Conservation (phyloP, 2,888 invertebrate species). For the Drosophila pseudotakahashii region DNA sequence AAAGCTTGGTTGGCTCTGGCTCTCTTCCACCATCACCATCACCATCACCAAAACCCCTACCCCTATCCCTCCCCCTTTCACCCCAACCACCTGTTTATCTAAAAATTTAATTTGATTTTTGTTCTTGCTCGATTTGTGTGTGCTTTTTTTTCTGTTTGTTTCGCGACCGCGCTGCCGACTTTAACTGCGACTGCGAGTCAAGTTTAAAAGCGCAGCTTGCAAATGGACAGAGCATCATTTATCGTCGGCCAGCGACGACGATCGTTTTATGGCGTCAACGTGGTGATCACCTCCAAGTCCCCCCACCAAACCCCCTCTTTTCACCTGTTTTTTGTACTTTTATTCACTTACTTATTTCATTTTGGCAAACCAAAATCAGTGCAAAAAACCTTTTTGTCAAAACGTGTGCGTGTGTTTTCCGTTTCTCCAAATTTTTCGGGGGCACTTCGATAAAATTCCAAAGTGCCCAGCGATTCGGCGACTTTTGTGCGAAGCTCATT, state of each 20-base stretch:
- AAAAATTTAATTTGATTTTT: constrained; percentile 40
- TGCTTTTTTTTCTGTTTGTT: constrained; percentile 3
- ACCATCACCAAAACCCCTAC: too few species aligned
- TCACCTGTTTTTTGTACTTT: constrained; percentile 30
- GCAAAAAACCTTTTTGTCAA: constrained; percentile 29
- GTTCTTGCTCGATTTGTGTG: constrained; percentile 32
- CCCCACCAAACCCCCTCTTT: not conserved
- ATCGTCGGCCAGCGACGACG: constrained; percentile 51
- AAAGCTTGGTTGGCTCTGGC: constrained; percentile 17
- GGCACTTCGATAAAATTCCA: constrained; percentile 52
- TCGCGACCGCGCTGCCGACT: constrained; percentile 1
- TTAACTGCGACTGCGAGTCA: not conserved
- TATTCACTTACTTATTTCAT: not conserved
- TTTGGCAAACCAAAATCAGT: constrained; percentile 11
- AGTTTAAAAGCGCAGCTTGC: constrained; percentile 61
- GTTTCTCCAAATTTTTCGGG: constrained; percentile 5
- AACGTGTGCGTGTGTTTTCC: constrained; percentile 8
- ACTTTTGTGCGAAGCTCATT: constrained; percentile 5
- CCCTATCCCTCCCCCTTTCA: not conserved
- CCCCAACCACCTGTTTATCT: constrained; percentile 27
- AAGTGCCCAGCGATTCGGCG: constrained; percentile 1
- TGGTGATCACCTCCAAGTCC: constrained; percentile 19
- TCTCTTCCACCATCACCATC: constrained; percentile 2
- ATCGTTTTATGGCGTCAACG: constrained; percentile 34
- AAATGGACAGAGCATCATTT: constrained; percentile 50